These are phyloP conservation scores for Cardiocondyla obscurior DNA, from an alignment of 1,140 invertebrate species.

Conservation along the genomic window DNA sequence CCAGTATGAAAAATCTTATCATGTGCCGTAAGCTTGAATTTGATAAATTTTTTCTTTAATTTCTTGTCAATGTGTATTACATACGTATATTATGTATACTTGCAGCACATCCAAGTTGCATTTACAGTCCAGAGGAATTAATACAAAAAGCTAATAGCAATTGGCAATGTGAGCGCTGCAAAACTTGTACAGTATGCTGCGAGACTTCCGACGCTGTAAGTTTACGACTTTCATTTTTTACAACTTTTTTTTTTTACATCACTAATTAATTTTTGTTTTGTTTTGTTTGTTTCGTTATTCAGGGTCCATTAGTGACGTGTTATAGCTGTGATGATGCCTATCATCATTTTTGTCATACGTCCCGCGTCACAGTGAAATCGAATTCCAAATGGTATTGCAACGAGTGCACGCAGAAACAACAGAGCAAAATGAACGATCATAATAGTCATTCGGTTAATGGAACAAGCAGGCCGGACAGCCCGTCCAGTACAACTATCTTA, in stretches of 20 bases:
- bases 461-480: slow-evolving; percentile 74
- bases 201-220: slow-evolving; percentile 89
- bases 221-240: slow-evolving; percentile 59
- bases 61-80: neutral
- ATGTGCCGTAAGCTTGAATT: no score
- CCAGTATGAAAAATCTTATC: no score
- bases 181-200: slow-evolving; percentile 88
- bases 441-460: slow-evolving; percentile 58
- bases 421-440: slow-evolving; percentile 60
- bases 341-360: slow-evolving; percentile 90
- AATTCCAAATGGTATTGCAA: slow-evolving; percentile 79
- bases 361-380: slow-evolving; percentile 83
- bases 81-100: slow-evolving; percentile 54
- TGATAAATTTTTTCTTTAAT: neutral
- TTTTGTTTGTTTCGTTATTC: slow-evolving; percentile 17
- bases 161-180: slow-evolving; percentile 90
- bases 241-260: neutral
- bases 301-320: slow-evolving; percentile 88
- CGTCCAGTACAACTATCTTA: slow-evolving; percentile 71
- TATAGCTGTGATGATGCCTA: slow-evolving; percentile 92
- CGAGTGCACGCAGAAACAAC: slow-evolving; percentile 76
- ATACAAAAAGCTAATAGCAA: slow-evolving; percentile 87
- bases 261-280: neutral
- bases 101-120: slow-evolving; percentile 87
- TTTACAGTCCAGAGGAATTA: slow-evolving; percentile 86